Percentiles rank a stretch among this genome's conserved stretches.
Evolutionary conservation across 2,888 invertebrate genomes (phyloP).

Genomic region (Stratiomys singularior): DNA sequence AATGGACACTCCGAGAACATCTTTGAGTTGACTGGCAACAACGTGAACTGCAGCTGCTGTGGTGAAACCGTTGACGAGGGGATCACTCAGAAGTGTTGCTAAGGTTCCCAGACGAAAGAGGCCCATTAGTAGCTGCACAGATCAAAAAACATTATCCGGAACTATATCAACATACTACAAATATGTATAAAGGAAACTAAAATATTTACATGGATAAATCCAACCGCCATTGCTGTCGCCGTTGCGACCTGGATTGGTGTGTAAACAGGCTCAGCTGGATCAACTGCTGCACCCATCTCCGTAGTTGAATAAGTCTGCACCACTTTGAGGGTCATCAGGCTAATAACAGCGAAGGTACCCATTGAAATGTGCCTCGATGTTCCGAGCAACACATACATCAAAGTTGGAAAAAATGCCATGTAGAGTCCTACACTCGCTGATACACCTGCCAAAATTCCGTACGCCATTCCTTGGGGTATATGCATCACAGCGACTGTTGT

Average conservation of each 20-base stretch:
- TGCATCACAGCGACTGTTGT: constrained; percentile 87
- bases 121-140: constrained; percentile 71
- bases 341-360: constrained; percentile 84
- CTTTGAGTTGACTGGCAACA: constrained; percentile 74
- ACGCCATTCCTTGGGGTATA: constrained; percentile 85
- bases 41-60: constrained; percentile 79
- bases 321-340: constrained; percentile 84
- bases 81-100: constrained; percentile 72
- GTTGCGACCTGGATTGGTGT: constrained; percentile 76
- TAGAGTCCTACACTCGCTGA: constrained; percentile 77
- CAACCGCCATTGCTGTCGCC: constrained; percentile 78
- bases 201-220: constrained; percentile 75
- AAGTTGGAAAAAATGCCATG: constrained; percentile 87
- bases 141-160: too few species aligned
- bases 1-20: constrained; percentile 70
- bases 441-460: constrained; percentile 75
- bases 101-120: constrained; percentile 71
- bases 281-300: constrained; percentile 30
- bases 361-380: constrained; percentile 87
- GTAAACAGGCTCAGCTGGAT: constrained; percentile 57
- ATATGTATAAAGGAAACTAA: too few species aligned
- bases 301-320: constrained; percentile 69
- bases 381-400: constrained; percentile 83
- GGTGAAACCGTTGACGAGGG: constrained; percentile 78
- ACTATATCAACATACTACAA: too few species aligned